Percentiles rank a stretch among this genome's conserved stretches.
These are phyloP conservation scores for Meandrusa payeni DNA, from an alignment of 2,888 invertebrate species.

Conservation along the genomic window DNA sequence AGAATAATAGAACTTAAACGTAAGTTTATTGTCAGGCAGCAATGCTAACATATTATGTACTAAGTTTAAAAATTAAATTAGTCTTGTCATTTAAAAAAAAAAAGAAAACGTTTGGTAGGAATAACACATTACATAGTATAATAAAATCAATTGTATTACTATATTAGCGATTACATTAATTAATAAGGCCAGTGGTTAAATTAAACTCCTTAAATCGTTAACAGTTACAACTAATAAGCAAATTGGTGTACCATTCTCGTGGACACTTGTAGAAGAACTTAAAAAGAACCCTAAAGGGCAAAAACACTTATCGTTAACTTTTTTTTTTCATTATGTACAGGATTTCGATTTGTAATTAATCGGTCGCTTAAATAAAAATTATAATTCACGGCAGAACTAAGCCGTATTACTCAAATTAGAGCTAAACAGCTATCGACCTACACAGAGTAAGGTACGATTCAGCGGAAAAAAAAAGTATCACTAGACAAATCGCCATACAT, in stretches of 20 bases:
- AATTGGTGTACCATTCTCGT: constrained; percentile 28
- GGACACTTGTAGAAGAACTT: constrained; percentile 13
- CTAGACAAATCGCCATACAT: background rate
- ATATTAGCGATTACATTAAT: constrained; percentile 39
- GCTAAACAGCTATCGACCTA: too few species aligned
- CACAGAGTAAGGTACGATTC: too few species aligned
- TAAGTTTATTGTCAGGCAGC: constrained; percentile 68
- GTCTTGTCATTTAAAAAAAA: constrained; percentile 46
- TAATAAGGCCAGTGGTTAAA: constrained; percentile 51
- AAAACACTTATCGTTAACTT: constrained; percentile 10
- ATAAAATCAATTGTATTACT: constrained; percentile 27
- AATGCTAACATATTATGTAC: constrained; percentile 41
- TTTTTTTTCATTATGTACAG: constrained; percentile 13
- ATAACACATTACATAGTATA: constrained; percentile 24
- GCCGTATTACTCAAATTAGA: background rate
- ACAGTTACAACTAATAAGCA: constrained; percentile 39
- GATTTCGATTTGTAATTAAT: constrained; percentile 15
- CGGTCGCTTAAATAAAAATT: constrained; percentile 23
- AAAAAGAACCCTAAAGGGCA: background rate
- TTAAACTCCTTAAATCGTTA: constrained; percentile 36
- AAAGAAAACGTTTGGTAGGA: constrained; percentile 26
- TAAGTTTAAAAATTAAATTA: constrained; percentile 44
- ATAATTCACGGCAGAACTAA: constrained; percentile 18
- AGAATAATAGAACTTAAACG: constrained; percentile 45
- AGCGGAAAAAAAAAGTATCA: too few species aligned